Conservation (phyloP, 1,140 invertebrate species). For the Vollenhovia emeryi region DNA sequence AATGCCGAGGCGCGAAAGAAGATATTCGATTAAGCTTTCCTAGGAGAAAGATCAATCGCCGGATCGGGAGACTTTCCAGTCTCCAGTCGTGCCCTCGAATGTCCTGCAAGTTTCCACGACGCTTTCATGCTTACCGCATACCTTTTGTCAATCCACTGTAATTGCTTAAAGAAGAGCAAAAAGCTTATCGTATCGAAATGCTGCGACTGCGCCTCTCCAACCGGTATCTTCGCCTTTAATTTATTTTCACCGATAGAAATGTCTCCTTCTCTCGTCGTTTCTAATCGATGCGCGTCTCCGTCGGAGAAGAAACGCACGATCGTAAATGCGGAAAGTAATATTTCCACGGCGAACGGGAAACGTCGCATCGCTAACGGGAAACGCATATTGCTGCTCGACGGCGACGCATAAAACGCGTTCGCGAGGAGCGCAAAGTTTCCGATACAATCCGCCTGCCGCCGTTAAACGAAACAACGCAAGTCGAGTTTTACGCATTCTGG, state of each 20-base stretch:
- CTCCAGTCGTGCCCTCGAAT: neutral
- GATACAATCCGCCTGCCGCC: neutral
- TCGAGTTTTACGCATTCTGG: constrained; percentile 11
- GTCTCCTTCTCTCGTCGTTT: neutral
- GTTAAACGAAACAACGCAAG: neutral
- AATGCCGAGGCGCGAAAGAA: neutral
- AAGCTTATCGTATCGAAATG: neutral
- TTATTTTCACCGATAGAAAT: neutral
- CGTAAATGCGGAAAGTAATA: constrained; percentile 47
- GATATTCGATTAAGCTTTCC: neutral
- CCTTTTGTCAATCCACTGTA: neutral
- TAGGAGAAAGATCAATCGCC: neutral
- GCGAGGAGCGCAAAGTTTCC: neutral
- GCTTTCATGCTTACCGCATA: neutral
- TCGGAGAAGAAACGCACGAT: constrained; percentile 16
- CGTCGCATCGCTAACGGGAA: constrained; percentile 47
- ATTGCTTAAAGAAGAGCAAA: neutral
- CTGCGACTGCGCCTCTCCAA: neutral
- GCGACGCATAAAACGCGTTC: constrained; percentile 30
- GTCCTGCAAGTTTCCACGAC: neutral
- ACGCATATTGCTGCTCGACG: constrained; percentile 30
- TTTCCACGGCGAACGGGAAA: constrained; percentile 38
- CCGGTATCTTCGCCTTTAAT: neutral
- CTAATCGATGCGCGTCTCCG: neutral
- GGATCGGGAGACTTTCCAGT: neutral